Conservation (phyloP, 2,888 invertebrate genomes). For the Ectobius pallidus region DNA sequence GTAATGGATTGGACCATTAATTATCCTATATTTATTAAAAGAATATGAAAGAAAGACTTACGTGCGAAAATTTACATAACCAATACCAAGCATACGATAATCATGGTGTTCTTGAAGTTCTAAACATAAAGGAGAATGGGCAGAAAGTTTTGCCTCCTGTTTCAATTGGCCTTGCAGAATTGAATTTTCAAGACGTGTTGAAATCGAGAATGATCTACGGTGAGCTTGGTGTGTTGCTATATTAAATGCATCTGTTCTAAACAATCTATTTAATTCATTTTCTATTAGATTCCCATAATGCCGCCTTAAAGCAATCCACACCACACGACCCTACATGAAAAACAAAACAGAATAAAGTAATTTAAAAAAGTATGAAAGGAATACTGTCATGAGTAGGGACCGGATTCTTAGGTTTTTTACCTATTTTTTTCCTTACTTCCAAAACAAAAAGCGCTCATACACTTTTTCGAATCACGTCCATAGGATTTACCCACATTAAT, state of each 20-base stretch:
- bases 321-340: background rate
- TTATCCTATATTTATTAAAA: too few relatives aligned
- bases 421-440: too few relatives aligned
- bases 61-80: background rate
- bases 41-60: too few relatives aligned
- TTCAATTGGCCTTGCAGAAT: background rate
- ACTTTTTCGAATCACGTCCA: too few relatives aligned
- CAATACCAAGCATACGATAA: slow-evolving; percentile 4
- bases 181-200: background rate
- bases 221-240: background rate
- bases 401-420: too few relatives aligned
- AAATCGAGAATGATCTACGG: background rate
- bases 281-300: background rate
- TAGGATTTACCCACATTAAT: too few relatives aligned
- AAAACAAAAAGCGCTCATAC: too few relatives aligned
- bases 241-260: background rate
- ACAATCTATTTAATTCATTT: background rate
- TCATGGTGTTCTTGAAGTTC: background rate
- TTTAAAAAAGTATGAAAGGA: too few relatives aligned
- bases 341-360: background rate
- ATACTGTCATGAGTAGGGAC: too few relatives aligned
- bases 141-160: background rate
- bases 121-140: background rate
- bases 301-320: background rate
- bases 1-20: too few relatives aligned